phyloP scores from a whole-genome alignment of 2,113 vertebrate species.

The Colinus virginianus region DNA sequence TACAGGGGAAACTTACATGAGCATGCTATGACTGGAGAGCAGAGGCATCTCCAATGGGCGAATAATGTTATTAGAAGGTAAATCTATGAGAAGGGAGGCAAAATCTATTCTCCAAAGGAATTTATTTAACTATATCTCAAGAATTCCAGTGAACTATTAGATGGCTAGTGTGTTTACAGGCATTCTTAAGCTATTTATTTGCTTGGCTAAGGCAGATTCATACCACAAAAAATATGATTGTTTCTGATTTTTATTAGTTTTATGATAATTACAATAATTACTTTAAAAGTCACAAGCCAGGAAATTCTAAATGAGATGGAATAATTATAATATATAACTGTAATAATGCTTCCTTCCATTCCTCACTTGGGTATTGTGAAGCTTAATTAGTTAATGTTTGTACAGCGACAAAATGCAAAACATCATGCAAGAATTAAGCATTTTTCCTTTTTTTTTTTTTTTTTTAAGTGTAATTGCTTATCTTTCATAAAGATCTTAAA shows the following conservation, averaged over 20 bases:
- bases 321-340: conserved; percentile 55
- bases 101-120: neutral
- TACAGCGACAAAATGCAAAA: conserved; percentile 50
- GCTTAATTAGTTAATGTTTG: conserved; percentile 63
- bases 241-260: conserved; percentile 63
- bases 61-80: neutral
- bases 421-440: conserved; percentile 8
- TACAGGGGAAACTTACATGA: neutral
- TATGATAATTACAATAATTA: conserved; percentile 60
- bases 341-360: conserved; percentile 60
- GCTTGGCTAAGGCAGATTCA: neutral
- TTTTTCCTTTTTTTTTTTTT: neutral
- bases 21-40: neutral
- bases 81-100: neutral
- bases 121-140: neutral
- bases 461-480: neutral
- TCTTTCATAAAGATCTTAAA: conserved; percentile 12
- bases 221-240: neutral
- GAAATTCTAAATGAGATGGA: conserved; percentile 53
- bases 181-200: neutral
- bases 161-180: neutral
- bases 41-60: neutral
- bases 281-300: conserved; percentile 53
- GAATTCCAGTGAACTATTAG: neutral
- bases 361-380: conserved; percentile 55